A percentile compares a stretch with the other conserved stretches of the same genome.
These are phyloP conservation scores for Cacoxenus indagator DNA, from an alignment of 2,888 invertebrate genomes.

Conservation along the genomic window DNA sequence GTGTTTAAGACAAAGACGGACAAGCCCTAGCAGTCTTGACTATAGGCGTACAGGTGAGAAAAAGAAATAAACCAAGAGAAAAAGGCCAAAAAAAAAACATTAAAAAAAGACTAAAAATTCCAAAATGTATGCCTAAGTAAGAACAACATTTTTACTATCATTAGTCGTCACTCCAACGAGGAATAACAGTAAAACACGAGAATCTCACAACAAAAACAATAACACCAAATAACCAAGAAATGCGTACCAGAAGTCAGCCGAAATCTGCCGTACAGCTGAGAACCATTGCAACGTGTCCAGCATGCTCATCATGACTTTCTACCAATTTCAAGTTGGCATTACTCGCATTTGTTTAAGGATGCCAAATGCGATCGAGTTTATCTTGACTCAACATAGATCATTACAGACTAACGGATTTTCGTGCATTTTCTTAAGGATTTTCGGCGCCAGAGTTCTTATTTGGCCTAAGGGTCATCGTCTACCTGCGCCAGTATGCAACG, in stretches of 20 bases:
- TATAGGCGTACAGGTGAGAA: slow-evolving; percentile 10
- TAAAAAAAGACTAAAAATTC: slow-evolving; percentile 21
- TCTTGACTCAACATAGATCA: slow-evolving; percentile 31
- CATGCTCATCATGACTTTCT: slow-evolving; percentile 51
- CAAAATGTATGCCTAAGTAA: slow-evolving; percentile 25
- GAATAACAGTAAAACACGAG: slow-evolving; percentile 22
- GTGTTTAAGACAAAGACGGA: slow-evolving; percentile 12
- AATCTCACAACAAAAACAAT: slow-evolving; percentile 13
- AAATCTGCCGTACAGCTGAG: slow-evolving; percentile 4
- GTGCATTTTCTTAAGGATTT: slow-evolving; percentile 58
- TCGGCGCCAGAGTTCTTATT: slow-evolving; percentile 58
- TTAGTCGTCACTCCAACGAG: slow-evolving; percentile 49
- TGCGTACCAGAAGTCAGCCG: slow-evolving; percentile 31
- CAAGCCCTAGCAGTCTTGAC: not conserved
- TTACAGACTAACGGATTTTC: slow-evolving; percentile 60
- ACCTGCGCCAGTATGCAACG: not conserved
- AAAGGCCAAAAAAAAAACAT: slow-evolving; percentile 35
- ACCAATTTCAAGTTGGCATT: slow-evolving; percentile 1
- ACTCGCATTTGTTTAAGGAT: slow-evolving; percentile 53
- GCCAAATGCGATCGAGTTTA: slow-evolving; percentile 36
- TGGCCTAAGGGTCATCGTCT: not conserved
- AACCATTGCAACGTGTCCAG: slow-evolving; percentile 31
- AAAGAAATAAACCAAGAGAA: slow-evolving; percentile 40
- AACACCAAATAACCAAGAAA: slow-evolving; percentile 27
- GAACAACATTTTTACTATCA: slow-evolving; percentile 56